phyloP scores from a whole-genome alignment of 1,140 invertebrate species.

The Drosophila trapezifrons region DNA sequence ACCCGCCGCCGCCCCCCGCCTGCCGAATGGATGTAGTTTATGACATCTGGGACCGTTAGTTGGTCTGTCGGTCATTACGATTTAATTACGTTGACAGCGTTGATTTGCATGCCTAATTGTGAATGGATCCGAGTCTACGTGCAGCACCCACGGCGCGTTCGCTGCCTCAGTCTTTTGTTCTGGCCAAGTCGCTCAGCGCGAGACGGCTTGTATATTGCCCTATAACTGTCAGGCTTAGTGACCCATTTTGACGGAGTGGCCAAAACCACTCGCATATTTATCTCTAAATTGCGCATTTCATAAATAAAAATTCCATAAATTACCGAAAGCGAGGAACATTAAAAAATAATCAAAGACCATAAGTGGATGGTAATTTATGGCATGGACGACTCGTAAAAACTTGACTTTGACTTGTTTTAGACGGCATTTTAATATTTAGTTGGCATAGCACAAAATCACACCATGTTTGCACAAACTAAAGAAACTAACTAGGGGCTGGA shows the following conservation, averaged over 20 bases:
- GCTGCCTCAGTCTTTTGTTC: constrained; percentile 70
- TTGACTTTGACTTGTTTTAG: constrained; percentile 76
- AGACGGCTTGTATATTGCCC: constrained; percentile 61
- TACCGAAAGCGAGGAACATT: constrained; percentile 29
- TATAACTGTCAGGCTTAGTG: constrained; percentile 76
- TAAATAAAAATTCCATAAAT: constrained; percentile 76
- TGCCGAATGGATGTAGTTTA: constrained; percentile 45
- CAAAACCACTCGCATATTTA: constrained; percentile 45
- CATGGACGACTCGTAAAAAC: constrained; percentile 57
- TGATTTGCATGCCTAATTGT: constrained; percentile 81
- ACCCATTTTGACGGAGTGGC: constrained; percentile 63
- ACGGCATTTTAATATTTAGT: constrained; percentile 31
- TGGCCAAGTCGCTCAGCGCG: constrained; percentile 13
- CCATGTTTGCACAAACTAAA: constrained; percentile 32
- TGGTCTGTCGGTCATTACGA: constrained; percentile 65
- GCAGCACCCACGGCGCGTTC: constrained; percentile 51
- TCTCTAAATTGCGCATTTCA: constrained; percentile 67
- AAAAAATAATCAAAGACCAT: constrained; percentile 53
- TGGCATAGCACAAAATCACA: constrained; percentile 27
- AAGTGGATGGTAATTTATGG: constrained; percentile 73
- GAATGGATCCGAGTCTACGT: constrained; percentile 15
- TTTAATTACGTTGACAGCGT: constrained; percentile 79
- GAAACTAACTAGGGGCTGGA: constrained; percentile 35
- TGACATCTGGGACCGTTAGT: constrained; percentile 66
- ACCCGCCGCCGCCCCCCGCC: background rate